Base-by-base conservation (phyloP, 2,888 invertebrate genomes). In the Apodemia hepburni region DNA sequence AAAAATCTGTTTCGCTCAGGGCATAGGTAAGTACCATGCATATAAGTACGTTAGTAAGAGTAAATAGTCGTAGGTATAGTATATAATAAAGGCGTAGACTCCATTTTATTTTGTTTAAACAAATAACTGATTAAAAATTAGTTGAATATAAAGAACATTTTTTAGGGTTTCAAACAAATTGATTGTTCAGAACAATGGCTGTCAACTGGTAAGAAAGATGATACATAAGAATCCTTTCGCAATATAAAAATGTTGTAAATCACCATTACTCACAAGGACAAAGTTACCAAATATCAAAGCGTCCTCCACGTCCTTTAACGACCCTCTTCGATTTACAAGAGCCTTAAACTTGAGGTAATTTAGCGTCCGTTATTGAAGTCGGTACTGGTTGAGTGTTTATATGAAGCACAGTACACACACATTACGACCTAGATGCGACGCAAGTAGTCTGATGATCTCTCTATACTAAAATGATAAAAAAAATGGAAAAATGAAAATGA, bases 241-340 rank as follows among this genome's bases (percentile, higher is more conserved):
- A 42, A 42, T 42, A 42, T 42, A 12, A 42, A 42, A 42, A 4
- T 42, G 42, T 15, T 15, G 42, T 45, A 45, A 45, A 45, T 45
- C 45, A 45, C 45, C 45, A 45, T 45, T n/a, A 45, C n/a, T 45
- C 42, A 42, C 42, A 45, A 7, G n/a, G 45, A 45, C 45, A 45
- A 45, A n/a, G 45, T 45, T 45, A 45, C 45, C 45, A 45, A 45
- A 45, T 45, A 45, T 45, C 45, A 45, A 45, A 45, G 45, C 45
- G 45, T 45, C 7, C n/a, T 45, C 17, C 45, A 15, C 45, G 45
- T 45, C 45, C 45, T 45, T 45, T 45, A 45, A 45, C 45, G n/a
- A 45, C 45, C 45, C 45, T 45, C 45, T 45, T 45, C 45, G 45
- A 45, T 45, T 45, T 45, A 45, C 45, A 45, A 45, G 45, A 45